Evolutionary conservation across 2,113 vertebrate species (phyloP).

Genomic region (Varanus salvator): DNA sequence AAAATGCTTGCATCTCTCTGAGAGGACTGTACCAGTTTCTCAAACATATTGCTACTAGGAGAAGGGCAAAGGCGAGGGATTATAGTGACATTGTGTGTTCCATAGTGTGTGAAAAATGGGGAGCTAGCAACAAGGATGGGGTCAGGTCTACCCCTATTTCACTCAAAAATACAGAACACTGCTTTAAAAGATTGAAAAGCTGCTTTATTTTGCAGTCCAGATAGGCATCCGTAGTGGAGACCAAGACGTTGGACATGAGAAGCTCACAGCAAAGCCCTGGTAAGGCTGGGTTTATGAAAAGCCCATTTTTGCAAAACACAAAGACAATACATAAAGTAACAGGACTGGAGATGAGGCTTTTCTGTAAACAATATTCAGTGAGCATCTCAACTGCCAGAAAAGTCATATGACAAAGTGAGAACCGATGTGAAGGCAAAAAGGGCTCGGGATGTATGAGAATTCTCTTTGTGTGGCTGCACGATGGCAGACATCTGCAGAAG

Average conservation of each 20-base stretch:
- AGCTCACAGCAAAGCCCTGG: conserved; percentile 32
- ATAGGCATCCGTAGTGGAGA: conserved; percentile 13
- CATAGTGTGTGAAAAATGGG: not conserved
- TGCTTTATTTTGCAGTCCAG: conserved; percentile 36
- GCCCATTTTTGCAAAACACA: conserved; percentile 11
- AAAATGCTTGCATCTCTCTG: not conserved
- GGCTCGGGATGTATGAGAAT: conserved; percentile 9
- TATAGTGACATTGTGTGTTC: not conserved
- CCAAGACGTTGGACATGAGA: conserved; percentile 3
- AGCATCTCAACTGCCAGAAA: not conserved
- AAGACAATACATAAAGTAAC: not conserved
- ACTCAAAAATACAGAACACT: not conserved
- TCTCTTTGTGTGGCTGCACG: conserved; percentile 28
- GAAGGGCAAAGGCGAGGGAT: not conserved
- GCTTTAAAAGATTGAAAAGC: conserved; percentile 40
- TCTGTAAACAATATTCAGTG: conserved; percentile 14
- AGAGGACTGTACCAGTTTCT: not conserved
- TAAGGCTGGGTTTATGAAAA: conserved; percentile 39
- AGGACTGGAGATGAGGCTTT: conserved; percentile 24
- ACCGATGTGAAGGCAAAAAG: not conserved
- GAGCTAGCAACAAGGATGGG: not conserved
- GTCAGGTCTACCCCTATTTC: too few relatives aligned
- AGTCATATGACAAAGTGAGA: conserved; percentile 30
- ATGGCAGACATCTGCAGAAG: not conserved
- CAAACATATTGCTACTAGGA: not conserved